Conservation (phyloP, 1,140 invertebrate genomes). For the Saxidomus purpurata region DNA sequence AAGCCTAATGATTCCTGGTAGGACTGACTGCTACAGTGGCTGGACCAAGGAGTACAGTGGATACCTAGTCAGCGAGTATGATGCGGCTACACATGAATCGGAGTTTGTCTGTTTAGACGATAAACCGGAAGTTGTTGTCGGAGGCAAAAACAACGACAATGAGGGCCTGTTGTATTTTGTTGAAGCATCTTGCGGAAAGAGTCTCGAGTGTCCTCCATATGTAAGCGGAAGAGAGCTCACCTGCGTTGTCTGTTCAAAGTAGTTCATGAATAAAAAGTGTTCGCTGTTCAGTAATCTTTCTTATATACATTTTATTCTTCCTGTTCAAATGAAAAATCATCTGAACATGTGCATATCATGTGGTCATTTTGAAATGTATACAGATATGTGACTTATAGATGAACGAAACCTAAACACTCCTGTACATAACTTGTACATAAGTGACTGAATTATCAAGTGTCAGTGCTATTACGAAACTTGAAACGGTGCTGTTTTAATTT, state of each 20-base stretch:
- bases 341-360: too few relatives aligned
- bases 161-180: slow-evolving; percentile 47
- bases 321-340: too few relatives aligned
- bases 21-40: slow-evolving; percentile 50
- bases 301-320: too few relatives aligned
- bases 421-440: too few relatives aligned
- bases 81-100: neutral
- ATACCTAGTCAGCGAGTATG: slow-evolving; percentile 47
- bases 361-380: too few relatives aligned
- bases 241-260: slow-evolving; percentile 47
- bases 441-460: too few relatives aligned
- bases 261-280: too few relatives aligned
- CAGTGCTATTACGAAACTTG: too few relatives aligned
- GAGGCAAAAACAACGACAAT: neutral
- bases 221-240: slow-evolving; percentile 18
- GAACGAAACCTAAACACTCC: too few relatives aligned
- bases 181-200: slow-evolving; percentile 22
- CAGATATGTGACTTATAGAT: too few relatives aligned
- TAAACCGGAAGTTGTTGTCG: neutral
- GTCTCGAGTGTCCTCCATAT: slow-evolving; percentile 56
- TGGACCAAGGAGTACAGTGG: slow-evolving; percentile 66
- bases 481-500: too few relatives aligned
- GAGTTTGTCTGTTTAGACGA: slow-evolving; percentile 60
- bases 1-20: slow-evolving; percentile 61
- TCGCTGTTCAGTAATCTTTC: too few relatives aligned